Conservation (phyloP, 2,888 invertebrate species). For the Mallateleia sp. region DNA sequence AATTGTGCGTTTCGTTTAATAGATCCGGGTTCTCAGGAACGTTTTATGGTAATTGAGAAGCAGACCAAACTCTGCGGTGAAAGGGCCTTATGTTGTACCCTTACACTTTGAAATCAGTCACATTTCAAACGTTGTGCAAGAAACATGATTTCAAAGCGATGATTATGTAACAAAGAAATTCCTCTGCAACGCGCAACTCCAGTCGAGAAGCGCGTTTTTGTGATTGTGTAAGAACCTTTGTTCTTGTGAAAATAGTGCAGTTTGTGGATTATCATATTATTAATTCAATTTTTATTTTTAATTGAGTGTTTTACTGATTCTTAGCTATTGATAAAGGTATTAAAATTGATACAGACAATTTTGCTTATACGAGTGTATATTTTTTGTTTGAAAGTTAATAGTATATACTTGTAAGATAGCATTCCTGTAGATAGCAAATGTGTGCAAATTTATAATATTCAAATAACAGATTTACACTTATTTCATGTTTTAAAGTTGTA, state of each 20-base stretch:
- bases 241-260: neutral
- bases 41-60: constrained; percentile 29
- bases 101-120: constrained; percentile 57
- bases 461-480: no score
- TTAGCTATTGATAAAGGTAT: no score
- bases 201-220: constrained; percentile 11
- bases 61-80: constrained; percentile 45
- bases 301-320: no score
- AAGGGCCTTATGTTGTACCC: constrained; percentile 58
- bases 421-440: no score
- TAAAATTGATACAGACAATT: no score
- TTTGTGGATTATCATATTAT: no score
- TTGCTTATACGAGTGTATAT: no score
- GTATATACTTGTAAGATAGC: no score
- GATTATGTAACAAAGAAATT: constrained; percentile 67
- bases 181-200: constrained; percentile 13
- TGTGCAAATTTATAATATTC: no score
- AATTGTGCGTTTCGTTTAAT: neutral
- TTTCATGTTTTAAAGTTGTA: no score
- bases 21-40: constrained; percentile 32
- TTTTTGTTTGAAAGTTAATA: no score
- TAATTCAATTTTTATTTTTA: no score
- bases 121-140: constrained; percentile 58
- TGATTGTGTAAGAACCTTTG: neutral
- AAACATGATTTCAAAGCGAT: constrained; percentile 50